Evolutionary conservation across 2,113 vertebrate genomes (phyloP).

Genomic region (Clinocottus analis): DNA sequence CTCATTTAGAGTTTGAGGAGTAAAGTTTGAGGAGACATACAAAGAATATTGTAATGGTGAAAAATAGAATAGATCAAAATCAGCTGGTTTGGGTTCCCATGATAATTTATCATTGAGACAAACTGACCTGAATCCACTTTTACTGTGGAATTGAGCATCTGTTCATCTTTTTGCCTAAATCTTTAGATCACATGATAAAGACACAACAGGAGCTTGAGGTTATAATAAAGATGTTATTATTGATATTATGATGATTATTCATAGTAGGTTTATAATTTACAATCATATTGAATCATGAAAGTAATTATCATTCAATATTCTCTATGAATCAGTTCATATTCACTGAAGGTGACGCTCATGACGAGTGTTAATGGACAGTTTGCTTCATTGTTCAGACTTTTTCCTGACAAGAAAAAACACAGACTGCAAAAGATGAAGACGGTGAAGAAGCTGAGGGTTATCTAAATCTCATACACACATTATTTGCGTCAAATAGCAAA

Average conservation of each 20-base stretch:
- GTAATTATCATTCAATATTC: conserved; percentile 35
- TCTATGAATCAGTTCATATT: conserved; percentile 30
- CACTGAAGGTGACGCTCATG: conserved; percentile 48
- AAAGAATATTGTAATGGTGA: not conserved
- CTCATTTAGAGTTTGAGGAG: not conserved
- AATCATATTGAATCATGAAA: conserved; percentile 64
- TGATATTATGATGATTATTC: conserved; percentile 62
- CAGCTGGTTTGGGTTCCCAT: not conserved
- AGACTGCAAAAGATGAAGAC: conserved; percentile 23
- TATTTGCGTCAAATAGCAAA: conserved; percentile 12
- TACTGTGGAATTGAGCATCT: not conserved
- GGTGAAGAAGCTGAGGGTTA: conserved; percentile 31
- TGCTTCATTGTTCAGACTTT: conserved; percentile 33
- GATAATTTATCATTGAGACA: not conserved
- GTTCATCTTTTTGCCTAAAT: not conserved
- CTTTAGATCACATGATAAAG: conserved; percentile 27
- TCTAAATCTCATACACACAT: conserved; percentile 25
- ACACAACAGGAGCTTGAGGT: conserved; percentile 57
- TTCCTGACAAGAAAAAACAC: conserved; percentile 62
- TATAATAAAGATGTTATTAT: conserved; percentile 69
- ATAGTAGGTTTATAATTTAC: conserved; percentile 62
- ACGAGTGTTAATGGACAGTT: conserved; percentile 36
- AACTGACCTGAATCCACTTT: not conserved
- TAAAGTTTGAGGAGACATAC: not conserved
- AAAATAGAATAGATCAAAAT: not conserved